These are phyloP conservation scores for Chrysopilus asiliformis DNA, from an alignment of 2,888 invertebrate species.

Conservation along the genomic window DNA sequence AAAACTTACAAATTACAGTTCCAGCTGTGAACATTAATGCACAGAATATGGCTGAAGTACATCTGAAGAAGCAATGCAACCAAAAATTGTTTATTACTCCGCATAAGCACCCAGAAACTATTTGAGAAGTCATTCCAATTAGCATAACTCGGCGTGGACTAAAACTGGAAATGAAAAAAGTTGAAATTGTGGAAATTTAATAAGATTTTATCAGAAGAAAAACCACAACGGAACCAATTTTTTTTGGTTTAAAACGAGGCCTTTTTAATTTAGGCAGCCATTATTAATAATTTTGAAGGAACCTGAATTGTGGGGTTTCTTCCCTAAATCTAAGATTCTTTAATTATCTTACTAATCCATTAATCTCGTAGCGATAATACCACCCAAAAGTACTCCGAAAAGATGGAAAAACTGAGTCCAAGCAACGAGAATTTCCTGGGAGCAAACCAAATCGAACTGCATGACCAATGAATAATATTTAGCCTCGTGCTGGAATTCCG, in stretches of 20 bases:
- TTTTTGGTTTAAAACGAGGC: too few relatives aligned
- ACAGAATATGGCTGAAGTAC: conserved; percentile 34
- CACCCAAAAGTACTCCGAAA: conserved; percentile 36
- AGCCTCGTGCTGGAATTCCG: conserved; percentile 16
- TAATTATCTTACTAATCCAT: conserved; percentile 24
- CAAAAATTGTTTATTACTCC: conserved; percentile 32
- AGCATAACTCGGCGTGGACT: conserved; percentile 34
- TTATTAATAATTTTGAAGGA: too few relatives aligned
- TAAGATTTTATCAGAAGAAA: too few relatives aligned
- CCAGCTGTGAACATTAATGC: conserved; percentile 37
- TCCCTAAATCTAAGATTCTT: too few relatives aligned
- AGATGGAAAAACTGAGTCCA: conserved; percentile 39
- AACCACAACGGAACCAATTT: too few relatives aligned
- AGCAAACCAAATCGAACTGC: conserved; percentile 36
- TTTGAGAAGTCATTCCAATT: conserved; percentile 33
- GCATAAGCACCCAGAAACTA: conserved; percentile 32
- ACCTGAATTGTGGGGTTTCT: too few relatives aligned
- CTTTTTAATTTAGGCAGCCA: too few relatives aligned
- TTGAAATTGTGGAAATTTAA: too few relatives aligned
- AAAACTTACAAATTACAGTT: conserved; percentile 34
- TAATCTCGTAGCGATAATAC: conserved; percentile 32
- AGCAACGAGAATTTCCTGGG: conserved; percentile 33
- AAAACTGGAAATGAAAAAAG: conserved; percentile 20
- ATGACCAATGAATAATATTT: conserved; percentile 31
- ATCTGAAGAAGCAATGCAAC: conserved; percentile 34